Conservation (phyloP, 2,888 invertebrate genomes). For the Octodonta nipae region DNA sequence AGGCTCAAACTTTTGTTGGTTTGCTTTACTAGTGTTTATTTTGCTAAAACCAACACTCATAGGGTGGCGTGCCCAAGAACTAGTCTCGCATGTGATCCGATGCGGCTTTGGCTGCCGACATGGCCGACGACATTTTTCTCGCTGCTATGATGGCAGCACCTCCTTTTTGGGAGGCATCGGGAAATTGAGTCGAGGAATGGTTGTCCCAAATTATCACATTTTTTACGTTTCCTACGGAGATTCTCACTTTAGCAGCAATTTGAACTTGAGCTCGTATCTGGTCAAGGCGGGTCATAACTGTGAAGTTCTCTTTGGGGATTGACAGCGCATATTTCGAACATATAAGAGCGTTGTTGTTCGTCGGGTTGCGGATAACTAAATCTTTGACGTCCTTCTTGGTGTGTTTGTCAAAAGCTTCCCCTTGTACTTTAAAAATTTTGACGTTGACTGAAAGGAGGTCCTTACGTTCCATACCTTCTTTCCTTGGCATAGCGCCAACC, state of each 20-base stretch:
- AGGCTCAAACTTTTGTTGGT: too few relatives aligned
- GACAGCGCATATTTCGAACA: slow-evolving; percentile 91
- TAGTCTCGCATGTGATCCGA: too few relatives aligned
- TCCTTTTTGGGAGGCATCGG: slow-evolving; percentile 81
- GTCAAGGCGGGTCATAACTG: slow-evolving; percentile 95
- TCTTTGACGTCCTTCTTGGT: slow-evolving; percentile 53
- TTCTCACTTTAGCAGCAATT: slow-evolving; percentile 56
- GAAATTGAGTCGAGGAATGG: slow-evolving; percentile 96
- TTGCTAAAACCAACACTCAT: too few relatives aligned
- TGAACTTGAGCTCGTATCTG: slow-evolving; percentile 94
- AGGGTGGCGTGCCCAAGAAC: too few relatives aligned
- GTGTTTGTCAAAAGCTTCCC: slow-evolving; percentile 73
- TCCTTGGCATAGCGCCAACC: slow-evolving; percentile 96
- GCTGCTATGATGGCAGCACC: too few relatives aligned
- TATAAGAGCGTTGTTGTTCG: slow-evolving; percentile 95
- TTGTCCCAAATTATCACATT: slow-evolving; percentile 99
- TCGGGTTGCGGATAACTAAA: slow-evolving; percentile 96
- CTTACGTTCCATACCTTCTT: slow-evolving; percentile 89
- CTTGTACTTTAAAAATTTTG: slow-evolving; percentile 94
- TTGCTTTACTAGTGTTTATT: too few relatives aligned
- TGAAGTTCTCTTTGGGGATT: slow-evolving; percentile 91
- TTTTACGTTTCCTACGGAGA: slow-evolving; percentile 55
- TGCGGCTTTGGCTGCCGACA: too few relatives aligned
- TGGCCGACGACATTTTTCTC: too few relatives aligned
- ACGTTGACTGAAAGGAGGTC: slow-evolving; percentile 95